A percentile compares a stretch with the other conserved stretches of the same genome.
These are phyloP conservation scores for Sisyra terminalis DNA, from an alignment of 2,888 invertebrate genomes.

Conservation along the genomic window DNA sequence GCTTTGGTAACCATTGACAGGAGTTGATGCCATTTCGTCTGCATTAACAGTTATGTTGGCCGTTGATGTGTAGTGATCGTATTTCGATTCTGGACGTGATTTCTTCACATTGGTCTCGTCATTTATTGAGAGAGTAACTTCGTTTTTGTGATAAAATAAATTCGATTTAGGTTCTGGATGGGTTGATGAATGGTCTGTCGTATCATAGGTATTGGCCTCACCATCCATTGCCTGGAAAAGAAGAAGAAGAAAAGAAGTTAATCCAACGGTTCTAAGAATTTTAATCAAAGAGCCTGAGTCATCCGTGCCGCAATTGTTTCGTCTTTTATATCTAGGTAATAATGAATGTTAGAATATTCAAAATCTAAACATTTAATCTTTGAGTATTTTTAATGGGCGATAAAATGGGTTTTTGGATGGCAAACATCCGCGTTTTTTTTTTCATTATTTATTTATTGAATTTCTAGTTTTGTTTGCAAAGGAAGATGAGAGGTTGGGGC, in stretches of 20 bases:
- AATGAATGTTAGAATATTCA: no score
- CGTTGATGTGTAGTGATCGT: slow-evolving; percentile 24
- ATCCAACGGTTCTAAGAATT: no score
- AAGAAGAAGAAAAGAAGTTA: neutral
- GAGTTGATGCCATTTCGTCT: slow-evolving; percentile 10
- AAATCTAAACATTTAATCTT: no score
- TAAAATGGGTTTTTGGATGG: no score
- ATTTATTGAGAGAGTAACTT: slow-evolving; percentile 26
- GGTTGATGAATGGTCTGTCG: neutral
- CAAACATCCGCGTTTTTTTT: no score
- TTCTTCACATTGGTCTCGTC: slow-evolving; percentile 17
- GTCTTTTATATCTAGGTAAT: no score
- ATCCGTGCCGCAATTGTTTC: no score
- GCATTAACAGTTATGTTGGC: slow-evolving; percentile 26
- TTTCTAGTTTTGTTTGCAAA: no score
- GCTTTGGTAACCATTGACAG: neutral
- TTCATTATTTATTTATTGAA: no score
- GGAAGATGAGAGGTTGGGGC: no score
- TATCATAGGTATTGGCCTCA: neutral
- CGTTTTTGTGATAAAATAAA: slow-evolving; percentile 25
- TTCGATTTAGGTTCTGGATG: neutral
- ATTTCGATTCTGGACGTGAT: slow-evolving; percentile 18
- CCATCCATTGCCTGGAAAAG: neutral
- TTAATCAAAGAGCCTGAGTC: no score
- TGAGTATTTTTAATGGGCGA: no score